These are phyloP conservation scores for Podilymbus podiceps DNA, from an alignment of 2,113 vertebrate species.

Conservation along the genomic window DNA sequence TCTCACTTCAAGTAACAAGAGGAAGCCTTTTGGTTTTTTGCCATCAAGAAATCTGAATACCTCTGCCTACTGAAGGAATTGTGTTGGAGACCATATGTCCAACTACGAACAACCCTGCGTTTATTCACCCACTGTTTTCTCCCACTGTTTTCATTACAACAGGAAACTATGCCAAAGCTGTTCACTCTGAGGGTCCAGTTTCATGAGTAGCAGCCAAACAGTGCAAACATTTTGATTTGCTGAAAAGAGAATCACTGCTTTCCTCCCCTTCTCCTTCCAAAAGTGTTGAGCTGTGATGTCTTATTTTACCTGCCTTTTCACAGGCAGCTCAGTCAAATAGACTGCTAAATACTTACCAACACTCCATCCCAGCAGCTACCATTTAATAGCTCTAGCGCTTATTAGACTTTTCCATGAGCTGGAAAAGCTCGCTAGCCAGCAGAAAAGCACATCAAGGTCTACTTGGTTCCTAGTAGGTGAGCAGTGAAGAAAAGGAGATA, in stretches of 20 bases:
- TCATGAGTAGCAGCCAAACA: not conserved
- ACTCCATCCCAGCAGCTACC: not conserved
- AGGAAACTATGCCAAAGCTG: not conserved
- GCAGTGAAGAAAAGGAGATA: not conserved
- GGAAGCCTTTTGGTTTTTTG: not conserved
- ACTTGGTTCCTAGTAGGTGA: not conserved
- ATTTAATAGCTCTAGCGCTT: not conserved
- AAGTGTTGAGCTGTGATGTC: not conserved
- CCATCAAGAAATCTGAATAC: not conserved
- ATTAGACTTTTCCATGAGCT: not conserved
- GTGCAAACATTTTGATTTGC: not conserved
- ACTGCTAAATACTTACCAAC: not conserved
- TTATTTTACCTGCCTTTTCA: not conserved
- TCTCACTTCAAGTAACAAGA: not conserved
- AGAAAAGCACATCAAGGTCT: not conserved
- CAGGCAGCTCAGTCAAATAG: not conserved
- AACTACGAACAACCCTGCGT: not conserved
- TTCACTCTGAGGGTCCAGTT: constrained; percentile 15
- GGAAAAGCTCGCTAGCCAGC: not conserved
- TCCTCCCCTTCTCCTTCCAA: not conserved
- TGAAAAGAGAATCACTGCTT: not conserved
- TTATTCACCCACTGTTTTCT: constrained; percentile 44
- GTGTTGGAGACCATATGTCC: constrained; percentile 27
- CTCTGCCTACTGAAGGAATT: constrained; percentile 13
- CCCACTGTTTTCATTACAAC: constrained; percentile 45